Percentiles rank a stretch among this genome's conserved stretches.
Evolutionary conservation across 2,113 vertebrate species (phyloP).

Genomic region (Cephalopholis sonnerati): DNA sequence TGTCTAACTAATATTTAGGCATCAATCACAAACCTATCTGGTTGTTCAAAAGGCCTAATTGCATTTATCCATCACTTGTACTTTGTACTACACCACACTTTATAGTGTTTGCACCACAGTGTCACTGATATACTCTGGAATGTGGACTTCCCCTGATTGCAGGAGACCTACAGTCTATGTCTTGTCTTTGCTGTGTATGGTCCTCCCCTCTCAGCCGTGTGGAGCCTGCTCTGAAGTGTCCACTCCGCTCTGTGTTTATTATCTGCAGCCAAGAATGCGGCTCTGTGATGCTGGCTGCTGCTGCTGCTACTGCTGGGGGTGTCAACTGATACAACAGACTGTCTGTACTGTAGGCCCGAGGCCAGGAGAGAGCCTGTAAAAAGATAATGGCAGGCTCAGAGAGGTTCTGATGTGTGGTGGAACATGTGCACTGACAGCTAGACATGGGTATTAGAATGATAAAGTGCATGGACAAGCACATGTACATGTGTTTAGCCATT

Average conservation of each 20-base stretch:
- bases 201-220: constrained; percentile 47
- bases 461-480: constrained; percentile 9
- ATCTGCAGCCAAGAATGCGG: constrained; percentile 76
- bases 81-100: constrained; percentile 2
- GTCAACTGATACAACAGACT: constrained; percentile 64
- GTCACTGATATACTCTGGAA: constrained; percentile 22
- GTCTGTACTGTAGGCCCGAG: constrained; percentile 46
- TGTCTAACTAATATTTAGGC: background rate
- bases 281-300: constrained; percentile 52
- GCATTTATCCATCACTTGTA: background rate
- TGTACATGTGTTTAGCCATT: background rate
- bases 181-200: constrained; percentile 22
- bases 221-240: constrained; percentile 73
- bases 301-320: constrained; percentile 43
- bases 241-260: constrained; percentile 70
- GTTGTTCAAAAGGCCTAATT: background rate
- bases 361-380: constrained; percentile 67
- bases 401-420: constrained; percentile 40
- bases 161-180: constrained; percentile 30
- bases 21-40: background rate
- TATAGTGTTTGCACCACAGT: background rate
- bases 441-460: constrained; percentile 40
- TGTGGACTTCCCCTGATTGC: constrained; percentile 38
- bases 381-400: constrained; percentile 73
- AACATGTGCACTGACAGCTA: constrained; percentile 49